Evolutionary conservation across 2,888 invertebrate genomes (phyloP), one percentile per base, ranked within the genome.

Genomic region (Rhingia rostrata): DNA sequence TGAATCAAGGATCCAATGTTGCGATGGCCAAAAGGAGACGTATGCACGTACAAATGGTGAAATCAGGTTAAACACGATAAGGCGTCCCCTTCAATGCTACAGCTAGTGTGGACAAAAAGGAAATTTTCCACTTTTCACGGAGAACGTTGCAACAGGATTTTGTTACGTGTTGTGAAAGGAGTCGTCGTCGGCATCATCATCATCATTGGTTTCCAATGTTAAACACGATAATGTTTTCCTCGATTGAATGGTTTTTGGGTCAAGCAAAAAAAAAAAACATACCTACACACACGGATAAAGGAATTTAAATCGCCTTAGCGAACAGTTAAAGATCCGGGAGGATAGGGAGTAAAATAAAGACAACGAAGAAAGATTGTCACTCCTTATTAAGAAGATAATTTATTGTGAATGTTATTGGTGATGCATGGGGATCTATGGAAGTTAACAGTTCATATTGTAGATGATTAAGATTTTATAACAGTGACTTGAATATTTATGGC

Each of bases 11-110:
- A 84, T 64, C 69, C 73, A 49, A 49, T 58, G 33, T 39, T 41
- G 41, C 37, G 43, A 60, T 33, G 12, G 61, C 67, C 66, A 67
- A 69, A 84, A 79, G 83, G 83, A 84, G 69, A 54, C 30, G 39
- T 6, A 35, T 69, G 47, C 54, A 58, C 69, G 53, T 72, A 67
- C 67, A 35, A 58, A 45, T 49, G 39, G 64, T 45, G 64, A 84
- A 84, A 84, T 84, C 83, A 84, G 83, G 83, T 84, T 84, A 84
- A 84, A 74, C 83, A 78, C 63, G 78, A 77, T 70, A 66, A 53
- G 47, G 41, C 67, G 12, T 35, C 54, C 56, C 4, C 45, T 75
- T 30, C 45, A 45, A 14, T 58, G 37, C 75, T n/a, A 51, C 54
- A 69, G 12, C n/a, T 22, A 22, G 22, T 22, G 22, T 22, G 69